These are phyloP conservation scores for Gryllus bimaculatus DNA, from an alignment of 1,140 invertebrate species.

Conservation along the genomic window DNA sequence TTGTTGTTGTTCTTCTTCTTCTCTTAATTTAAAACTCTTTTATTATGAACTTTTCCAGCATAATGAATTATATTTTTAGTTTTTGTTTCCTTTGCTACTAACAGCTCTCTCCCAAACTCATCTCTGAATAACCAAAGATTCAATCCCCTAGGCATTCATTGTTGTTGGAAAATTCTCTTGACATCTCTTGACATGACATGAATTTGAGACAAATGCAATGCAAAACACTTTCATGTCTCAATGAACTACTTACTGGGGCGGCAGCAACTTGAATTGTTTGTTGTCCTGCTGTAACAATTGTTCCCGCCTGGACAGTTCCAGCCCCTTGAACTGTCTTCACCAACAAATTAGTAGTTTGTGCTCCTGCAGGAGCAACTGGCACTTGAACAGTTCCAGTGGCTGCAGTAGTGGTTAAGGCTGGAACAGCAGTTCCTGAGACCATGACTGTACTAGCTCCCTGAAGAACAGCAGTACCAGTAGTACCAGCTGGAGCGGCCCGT, in stretches of 20 bases:
- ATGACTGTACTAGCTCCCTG: background rate
- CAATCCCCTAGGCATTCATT: no score
- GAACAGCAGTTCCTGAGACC: background rate
- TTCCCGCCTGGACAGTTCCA: background rate
- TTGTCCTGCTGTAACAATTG: background rate
- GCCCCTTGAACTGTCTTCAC: slow-evolving; percentile 17
- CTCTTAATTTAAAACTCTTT: no score
- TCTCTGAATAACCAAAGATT: no score
- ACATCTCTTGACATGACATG: no score
- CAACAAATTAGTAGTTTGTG: slow-evolving; percentile 7
- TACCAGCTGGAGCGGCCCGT: slow-evolving; percentile 51
- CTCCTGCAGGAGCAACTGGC: background rate
- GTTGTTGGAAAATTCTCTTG: no score
- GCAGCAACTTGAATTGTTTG: background rate
- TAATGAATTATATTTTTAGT: no score
- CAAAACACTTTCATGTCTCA: no score
- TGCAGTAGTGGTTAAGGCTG: slow-evolving; percentile 3
- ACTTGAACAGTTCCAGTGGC: background rate
- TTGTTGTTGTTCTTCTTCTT: no score
- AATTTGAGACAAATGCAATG: no score
- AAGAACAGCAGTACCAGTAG: slow-evolving; percentile 27
- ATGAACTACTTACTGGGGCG: background rate
- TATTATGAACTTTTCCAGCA: no score
- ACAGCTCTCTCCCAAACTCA: no score
- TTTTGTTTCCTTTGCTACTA: no score